phyloP scores from a whole-genome alignment of 2,888 invertebrate species.

The Lepidonotus clava region DNA sequence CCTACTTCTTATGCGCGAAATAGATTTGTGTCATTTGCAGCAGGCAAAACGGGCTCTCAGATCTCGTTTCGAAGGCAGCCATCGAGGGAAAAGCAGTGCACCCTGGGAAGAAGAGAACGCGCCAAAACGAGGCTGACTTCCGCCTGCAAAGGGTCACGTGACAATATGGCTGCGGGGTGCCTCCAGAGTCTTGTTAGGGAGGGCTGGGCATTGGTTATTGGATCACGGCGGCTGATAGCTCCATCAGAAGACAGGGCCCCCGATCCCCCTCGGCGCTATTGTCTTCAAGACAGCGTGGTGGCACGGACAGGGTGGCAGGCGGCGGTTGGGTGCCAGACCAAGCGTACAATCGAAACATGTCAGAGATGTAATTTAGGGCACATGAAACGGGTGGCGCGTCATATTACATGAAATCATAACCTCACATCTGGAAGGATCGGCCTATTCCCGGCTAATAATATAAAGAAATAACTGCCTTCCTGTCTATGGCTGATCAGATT shows the following conservation, averaged over 20 bases:
- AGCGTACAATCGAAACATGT: neutral
- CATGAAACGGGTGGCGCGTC: too few species aligned
- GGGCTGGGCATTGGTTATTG: constrained; percentile 19
- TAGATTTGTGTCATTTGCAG: neutral
- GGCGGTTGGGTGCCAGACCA: neutral
- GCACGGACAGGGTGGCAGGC: neutral
- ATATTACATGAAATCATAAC: too few species aligned
- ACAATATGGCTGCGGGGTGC: constrained; percentile 20
- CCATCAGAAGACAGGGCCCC: neutral
- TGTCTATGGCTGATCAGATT: too few species aligned
- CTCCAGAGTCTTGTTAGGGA: constrained; percentile 17
- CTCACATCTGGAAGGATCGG: too few species aligned
- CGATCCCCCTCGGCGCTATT: neutral
- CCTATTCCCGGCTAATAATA: too few species aligned
- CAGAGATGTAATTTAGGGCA: neutral
- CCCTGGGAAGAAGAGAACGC: neutral
- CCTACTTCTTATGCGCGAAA: too few species aligned
- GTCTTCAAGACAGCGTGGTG: neutral
- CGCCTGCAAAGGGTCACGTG: neutral
- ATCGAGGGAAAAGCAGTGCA: too few species aligned
- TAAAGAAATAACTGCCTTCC: too few species aligned
- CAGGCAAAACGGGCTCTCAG: too few species aligned
- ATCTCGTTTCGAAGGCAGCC: too few species aligned
- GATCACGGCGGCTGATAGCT: constrained; percentile 28
- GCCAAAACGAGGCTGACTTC: constrained; percentile 15